Evolutionary conservation across 2,888 invertebrate genomes (phyloP), one percentile per base, ranked within the genome.

Genomic region (Meiosimyza decipiens): DNA sequence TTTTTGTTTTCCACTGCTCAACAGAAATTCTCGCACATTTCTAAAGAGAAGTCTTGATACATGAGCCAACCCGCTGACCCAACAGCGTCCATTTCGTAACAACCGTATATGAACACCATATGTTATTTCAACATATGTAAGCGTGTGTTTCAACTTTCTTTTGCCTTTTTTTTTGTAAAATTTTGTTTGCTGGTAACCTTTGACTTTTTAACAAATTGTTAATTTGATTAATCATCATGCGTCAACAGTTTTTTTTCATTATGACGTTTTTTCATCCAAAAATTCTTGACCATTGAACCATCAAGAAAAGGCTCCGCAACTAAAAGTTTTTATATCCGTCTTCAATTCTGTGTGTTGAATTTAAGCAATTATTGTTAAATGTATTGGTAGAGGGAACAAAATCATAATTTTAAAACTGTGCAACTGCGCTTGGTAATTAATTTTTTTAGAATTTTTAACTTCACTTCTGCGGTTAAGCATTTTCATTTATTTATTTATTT

Each of bases 401-500:
- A 40, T 1, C 40, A 6, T 9, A 6, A 40, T 7, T 40, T 40
- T 9, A 9, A 40, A 1, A 9, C 40, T 40, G 40, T 9, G 9
- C 40, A 40, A 28, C 28, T 28, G 40, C 40, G 40, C 9, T 40
- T 40, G 9, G 2, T 40, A 9, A 40, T 9, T 40, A 40, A 40
- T 40, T 40, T 9, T 22, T 40, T 40, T 1, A 40, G 54, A 13
- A 52, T 66, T 60, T 67, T 60, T 68, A 54, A 49, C 62, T 66
- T 60, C 62, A 11, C 51, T 59, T 22, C 57, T 33, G 4, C 50
- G 4, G 49, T 47, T 47, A 22, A 40, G 16, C 52, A 50, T 62
- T 40, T 9, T 60, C 62, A 51, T n/a, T 68, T 54, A 50, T 55
- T 62, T 6, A 72, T 40, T 49, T 68, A 55, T 51, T 62, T 68